Evolutionary conservation across 2,797 vertebrate genomes (phyloP), one percentile per base, ranked within the genome.

Genomic region (Carduelis carduelis): DNA sequence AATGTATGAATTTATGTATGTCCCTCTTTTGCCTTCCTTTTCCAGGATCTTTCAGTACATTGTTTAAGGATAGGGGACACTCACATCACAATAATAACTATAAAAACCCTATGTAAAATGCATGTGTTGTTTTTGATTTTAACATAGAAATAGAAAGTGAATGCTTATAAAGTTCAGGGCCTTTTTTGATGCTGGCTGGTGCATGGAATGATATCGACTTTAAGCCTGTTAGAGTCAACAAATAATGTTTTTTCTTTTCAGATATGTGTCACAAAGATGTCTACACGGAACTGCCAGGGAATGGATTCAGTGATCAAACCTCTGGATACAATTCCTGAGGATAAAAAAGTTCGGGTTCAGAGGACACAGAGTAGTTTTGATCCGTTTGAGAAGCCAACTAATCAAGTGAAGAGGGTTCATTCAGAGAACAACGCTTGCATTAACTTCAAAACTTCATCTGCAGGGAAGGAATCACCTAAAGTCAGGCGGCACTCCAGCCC

Each of bases 191-290:
- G 47, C 49, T 86, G 70, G 11, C 50, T 83, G 21, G 20, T 49
- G 26, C 27, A 41, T 52, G 37, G 37, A 76, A 53, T 61, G 20
- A 14, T 56, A 46, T 0, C 0, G 2, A 77, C 37, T 78, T 83
- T 60, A 56, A 50, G 30, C 34, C 52, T 34, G 7, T 60, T 63
- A 30, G 24, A 85, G 35, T 84, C 55, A 78, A 65, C 23, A 44
- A 83, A 63, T 83, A 20, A 89, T 87, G 47, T 63, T 94, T 93
- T 90, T 75, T 83, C 78, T 70, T 92, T 92, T 95, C 98, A 99
- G 99, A 99, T 99, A 99, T 99, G 99, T 98, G 99, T 99, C 98
- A 98, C 99, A 98, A 99, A 99, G 99, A 99, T 99, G 99, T 99
- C 99, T 97, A 99, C 99, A 98, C 99, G 98, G 97, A 99, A 99